A percentile compares a stretch with the other conserved stretches of the same genome.
Conservation (phyloP, 2,797 vertebrate genomes). For the Epinephelus awoara region DNA sequence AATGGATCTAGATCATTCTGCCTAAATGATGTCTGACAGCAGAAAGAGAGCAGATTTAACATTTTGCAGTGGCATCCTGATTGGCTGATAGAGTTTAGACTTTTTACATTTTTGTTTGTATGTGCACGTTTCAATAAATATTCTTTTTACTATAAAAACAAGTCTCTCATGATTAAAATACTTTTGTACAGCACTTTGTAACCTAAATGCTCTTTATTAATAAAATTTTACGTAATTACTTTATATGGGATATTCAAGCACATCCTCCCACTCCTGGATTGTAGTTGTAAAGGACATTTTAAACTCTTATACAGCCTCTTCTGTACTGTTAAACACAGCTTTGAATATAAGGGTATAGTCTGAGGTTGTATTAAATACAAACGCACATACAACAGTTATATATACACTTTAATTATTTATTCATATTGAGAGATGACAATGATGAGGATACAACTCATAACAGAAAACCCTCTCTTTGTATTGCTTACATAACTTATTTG, state of each 20-base stretch:
- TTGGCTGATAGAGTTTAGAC: too few relatives aligned
- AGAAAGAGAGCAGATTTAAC: too few relatives aligned
- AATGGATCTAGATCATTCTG: too few relatives aligned
- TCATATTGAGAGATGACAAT: background rate
- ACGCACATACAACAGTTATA: background rate
- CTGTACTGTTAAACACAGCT: background rate
- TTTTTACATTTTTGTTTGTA: too few relatives aligned
- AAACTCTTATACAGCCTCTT: background rate
- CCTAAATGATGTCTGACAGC: too few relatives aligned
- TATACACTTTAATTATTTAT: slow-evolving; percentile 20
- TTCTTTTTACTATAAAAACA: too few relatives aligned
- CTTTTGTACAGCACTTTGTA: too few relatives aligned
- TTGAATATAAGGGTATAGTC: background rate
- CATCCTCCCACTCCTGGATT: background rate
- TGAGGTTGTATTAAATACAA: background rate
- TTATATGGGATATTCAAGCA: background rate
- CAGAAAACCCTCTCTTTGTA: background rate
- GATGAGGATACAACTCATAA: background rate
- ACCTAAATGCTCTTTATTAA: too few relatives aligned
- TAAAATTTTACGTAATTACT: background rate
- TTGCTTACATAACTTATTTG: background rate
- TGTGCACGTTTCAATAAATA: too few relatives aligned
- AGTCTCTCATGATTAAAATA: too few relatives aligned
- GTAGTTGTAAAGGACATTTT: background rate
- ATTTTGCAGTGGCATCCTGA: too few relatives aligned